Base-by-base conservation (phyloP, 2,113 vertebrate genomes). In the Saguinus imperator region DNA sequence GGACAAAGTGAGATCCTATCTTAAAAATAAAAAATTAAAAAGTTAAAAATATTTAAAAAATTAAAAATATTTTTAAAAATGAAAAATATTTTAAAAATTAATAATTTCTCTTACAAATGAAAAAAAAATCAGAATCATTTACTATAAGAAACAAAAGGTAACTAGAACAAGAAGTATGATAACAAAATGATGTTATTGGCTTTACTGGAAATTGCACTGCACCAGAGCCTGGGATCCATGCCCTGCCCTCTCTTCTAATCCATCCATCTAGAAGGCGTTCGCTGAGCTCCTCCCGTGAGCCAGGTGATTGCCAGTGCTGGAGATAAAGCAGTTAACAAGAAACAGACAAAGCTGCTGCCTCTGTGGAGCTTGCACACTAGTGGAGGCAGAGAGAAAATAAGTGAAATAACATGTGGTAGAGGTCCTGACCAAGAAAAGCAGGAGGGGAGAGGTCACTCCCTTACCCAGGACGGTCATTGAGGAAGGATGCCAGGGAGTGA, bases 81-180 rank as follows among this genome's bases (percentile, higher is more conserved):
- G 37, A 40, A 40, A 40, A 40, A 40, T 40, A 40, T 40, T 40
- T 40, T 3, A 58, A 58, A 72, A 37, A 88, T 91, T 70, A 70
- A 40, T 40, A 43, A 50, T 77, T 27, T 55, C n/a, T 45, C 43
- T 37, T 43, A 77, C 43, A 76, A 84, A 45, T 55, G 80, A 29
- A 82, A 88, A 81, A 93, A 75, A 86, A 45, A 8, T 23, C n/a
- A 27, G 48, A 37, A 9, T 64, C 27, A 6, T 10, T 48, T 91
- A 72, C 57, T 87, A 27, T 85, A 21, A 50, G 58, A 97, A 87
- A 83, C 66, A 75, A 91, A 95, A 91, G 6, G 88, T 73, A 92
- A 43, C 68, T 23, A 89, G 68, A 73, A 89, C 85, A 95, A 83
- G 58, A 95, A 89, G 89, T 25, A 58, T 48, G 75, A 92, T 87